Conservation (phyloP, 2,113 vertebrate genomes). For the Cranoglanis bouderius region DNA sequence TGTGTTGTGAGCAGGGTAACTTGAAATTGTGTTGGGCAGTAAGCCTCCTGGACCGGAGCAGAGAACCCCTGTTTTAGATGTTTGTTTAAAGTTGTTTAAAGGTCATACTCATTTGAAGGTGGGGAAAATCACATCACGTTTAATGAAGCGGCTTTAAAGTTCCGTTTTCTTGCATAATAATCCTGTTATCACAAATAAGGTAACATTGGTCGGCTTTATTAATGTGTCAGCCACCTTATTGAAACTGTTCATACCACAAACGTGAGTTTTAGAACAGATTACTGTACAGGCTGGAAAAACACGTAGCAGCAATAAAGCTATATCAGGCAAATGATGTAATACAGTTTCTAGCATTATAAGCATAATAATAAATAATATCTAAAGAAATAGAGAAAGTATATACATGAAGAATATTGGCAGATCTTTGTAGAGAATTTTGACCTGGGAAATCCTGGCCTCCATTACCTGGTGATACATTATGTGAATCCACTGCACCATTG, state of each 20-base stretch:
- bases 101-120: neutral
- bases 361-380: constrained; percentile 55
- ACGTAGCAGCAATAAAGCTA: constrained; percentile 51
- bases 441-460: constrained; percentile 8
- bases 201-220: constrained; percentile 29
- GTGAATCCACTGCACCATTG: neutral
- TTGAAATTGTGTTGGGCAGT: constrained; percentile 3
- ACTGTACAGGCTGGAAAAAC: constrained; percentile 47
- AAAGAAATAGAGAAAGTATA: constrained; percentile 46
- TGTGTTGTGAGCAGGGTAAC: neutral
- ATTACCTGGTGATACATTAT: neutral
- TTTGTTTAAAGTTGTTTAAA: constrained; percentile 2
- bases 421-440: constrained; percentile 16
- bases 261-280: constrained; percentile 31
- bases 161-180: constrained; percentile 43
- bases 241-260: constrained; percentile 34
- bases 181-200: constrained; percentile 27
- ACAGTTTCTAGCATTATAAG: constrained; percentile 44
- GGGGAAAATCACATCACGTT: constrained; percentile 10
- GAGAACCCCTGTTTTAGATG: constrained; percentile 22
- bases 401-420: constrained; percentile 39
- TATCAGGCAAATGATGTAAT: constrained; percentile 38
- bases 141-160: constrained; percentile 15
- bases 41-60: constrained; percentile 13
- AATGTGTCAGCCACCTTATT: constrained; percentile 34